Percentiles rank a stretch among this genome's conserved stretches.
Conservation (phyloP, 1,140 invertebrate genomes). For the Asobara japonica region DNA sequence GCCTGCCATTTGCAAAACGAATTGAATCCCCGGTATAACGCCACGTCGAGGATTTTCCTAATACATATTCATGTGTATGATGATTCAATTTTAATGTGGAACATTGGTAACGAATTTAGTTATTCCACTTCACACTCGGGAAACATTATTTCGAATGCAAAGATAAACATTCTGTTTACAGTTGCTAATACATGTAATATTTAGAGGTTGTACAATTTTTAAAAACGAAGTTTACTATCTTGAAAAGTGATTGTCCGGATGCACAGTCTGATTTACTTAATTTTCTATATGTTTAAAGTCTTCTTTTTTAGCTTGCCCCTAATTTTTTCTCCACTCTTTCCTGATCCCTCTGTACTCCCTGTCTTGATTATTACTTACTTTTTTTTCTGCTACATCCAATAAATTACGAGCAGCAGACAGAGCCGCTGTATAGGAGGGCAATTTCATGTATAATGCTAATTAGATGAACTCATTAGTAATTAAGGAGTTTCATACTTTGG, state of each 20-base stretch:
- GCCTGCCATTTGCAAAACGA: not conserved
- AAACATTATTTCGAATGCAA: not conserved
- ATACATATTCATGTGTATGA: conserved; percentile 46
- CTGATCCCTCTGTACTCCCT: not conserved
- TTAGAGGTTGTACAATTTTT: not conserved
- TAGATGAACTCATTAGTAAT: not conserved
- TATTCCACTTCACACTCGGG: conserved; percentile 36
- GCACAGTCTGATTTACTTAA: not conserved
- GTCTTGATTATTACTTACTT: not conserved
- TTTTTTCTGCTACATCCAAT: not conserved
- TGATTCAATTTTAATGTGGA: conserved; percentile 47
- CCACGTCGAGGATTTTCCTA: not conserved
- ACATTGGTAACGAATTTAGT: conserved; percentile 46
- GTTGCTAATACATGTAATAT: not conserved
- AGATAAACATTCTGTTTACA: not conserved
- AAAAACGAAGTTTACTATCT: not conserved
- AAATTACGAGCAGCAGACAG: not conserved
- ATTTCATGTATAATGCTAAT: not conserved
- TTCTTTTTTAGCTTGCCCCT: too few relatives aligned
- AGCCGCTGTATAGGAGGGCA: not conserved
- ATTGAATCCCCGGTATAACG: conserved; percentile 12
- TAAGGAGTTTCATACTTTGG: not conserved
- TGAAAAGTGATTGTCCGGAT: not conserved
- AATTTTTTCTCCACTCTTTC: not conserved
- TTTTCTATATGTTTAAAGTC: not conserved